phyloP scores from a whole-genome alignment of 2,888 invertebrate species.

The Perizoma flavofasciatum region DNA sequence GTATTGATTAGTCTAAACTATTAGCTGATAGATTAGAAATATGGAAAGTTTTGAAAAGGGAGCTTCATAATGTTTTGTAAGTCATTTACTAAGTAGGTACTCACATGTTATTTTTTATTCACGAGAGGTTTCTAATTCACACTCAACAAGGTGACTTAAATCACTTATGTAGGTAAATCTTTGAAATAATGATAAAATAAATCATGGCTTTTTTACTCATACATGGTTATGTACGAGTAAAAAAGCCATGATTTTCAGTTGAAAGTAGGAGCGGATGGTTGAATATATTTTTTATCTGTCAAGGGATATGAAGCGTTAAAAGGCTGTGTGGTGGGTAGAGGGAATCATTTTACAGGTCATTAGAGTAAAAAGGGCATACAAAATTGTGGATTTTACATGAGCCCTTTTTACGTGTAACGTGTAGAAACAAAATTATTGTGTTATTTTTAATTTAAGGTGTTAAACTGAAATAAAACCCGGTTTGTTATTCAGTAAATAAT shows the following conservation, averaged over 20 bases:
- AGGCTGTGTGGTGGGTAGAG: constrained; percentile 52
- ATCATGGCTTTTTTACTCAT: constrained; percentile 34
- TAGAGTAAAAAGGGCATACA: constrained; percentile 70
- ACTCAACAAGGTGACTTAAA: background rate
- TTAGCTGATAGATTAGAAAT: too few relatives aligned
- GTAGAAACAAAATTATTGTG: constrained; percentile 43
- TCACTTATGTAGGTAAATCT: background rate
- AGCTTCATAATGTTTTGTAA: too few relatives aligned
- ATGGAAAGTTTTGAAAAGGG: too few relatives aligned
- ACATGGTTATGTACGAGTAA: too few relatives aligned
- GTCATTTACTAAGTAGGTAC: too few relatives aligned
- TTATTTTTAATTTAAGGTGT: constrained; percentile 39
- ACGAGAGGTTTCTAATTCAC: background rate
- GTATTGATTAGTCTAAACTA: too few relatives aligned
- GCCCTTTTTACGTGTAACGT: constrained; percentile 44
- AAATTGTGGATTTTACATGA: constrained; percentile 55
- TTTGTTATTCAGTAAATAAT: constrained; percentile 20
- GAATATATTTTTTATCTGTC: constrained; percentile 53
- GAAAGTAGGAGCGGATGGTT: constrained; percentile 42
- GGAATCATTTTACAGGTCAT: constrained; percentile 74
- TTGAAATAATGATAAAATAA: constrained; percentile 22
- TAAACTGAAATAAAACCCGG: constrained; percentile 31
- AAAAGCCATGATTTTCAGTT: too few relatives aligned
- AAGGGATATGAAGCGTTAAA: constrained; percentile 61
- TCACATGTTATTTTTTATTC: background rate